Evolutionary conservation across 2,113 vertebrate genomes (phyloP).

Genomic region (Procavia capensis): DNA sequence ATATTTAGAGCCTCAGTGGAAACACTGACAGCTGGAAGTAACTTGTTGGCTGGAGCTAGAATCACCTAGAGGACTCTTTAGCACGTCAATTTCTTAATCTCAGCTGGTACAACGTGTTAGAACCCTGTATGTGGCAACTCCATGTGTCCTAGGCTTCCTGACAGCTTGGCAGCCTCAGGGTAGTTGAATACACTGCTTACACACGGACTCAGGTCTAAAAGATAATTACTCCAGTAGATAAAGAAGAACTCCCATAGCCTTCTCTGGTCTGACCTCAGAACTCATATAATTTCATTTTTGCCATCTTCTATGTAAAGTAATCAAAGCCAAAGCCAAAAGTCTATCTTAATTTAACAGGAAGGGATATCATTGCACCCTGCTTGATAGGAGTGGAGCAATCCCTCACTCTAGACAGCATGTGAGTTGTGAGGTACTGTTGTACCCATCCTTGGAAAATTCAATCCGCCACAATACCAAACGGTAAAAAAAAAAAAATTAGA

Average conservation of each 20-base stretch:
- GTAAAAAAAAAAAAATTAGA: neutral
- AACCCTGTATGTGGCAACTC: fast-evolving
- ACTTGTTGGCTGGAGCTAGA: neutral
- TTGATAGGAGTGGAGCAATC: neutral
- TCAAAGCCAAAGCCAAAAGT: neutral
- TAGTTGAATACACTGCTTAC: neutral
- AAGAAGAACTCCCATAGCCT: neutral
- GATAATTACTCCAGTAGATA: neutral
- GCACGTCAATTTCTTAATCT: neutral
- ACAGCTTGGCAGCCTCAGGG: neutral
- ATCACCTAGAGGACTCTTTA: neutral
- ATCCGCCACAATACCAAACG: neutral
- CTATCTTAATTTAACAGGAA: neutral
- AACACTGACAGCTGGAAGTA: neutral
- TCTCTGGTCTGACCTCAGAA: neutral
- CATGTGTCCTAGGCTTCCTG: neutral
- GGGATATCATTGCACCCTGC: neutral
- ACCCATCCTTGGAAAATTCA: neutral
- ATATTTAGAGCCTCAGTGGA: neutral
- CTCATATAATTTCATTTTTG: neutral
- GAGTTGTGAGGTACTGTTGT: neutral
- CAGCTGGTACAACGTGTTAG: neutral
- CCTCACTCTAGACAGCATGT: neutral
- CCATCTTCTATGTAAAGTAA: neutral
- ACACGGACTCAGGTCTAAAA: neutral